Evolutionary conservation across 2,888 invertebrate species (phyloP), one percentile per base, ranked within the genome.

Genomic region (Tineola bisselliella): DNA sequence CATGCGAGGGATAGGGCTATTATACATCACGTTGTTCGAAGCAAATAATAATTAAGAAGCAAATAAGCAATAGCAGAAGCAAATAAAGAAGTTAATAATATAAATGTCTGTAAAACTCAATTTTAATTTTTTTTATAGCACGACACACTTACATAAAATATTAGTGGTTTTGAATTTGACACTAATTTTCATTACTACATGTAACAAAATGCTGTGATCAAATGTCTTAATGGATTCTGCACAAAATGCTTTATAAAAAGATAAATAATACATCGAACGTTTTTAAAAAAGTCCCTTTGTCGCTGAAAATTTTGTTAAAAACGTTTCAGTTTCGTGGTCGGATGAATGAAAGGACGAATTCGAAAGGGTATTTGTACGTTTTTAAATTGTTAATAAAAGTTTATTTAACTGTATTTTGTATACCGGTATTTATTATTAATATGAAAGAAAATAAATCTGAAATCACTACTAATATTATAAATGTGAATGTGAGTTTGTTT

Each of bases 181-280:
- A 10, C 2, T 8, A 48, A 1, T 8, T n/a, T 15, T 1, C 17
- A 8, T n/a, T 3, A 17, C 12, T 25, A 25, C 10, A 5, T 19
- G 25, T 18, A 13, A 18, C 18, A 25, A 19, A 56, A n/a, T 56
- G 56, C 8, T 56, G 56, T 56, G 56, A 56, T 18, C 56, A 25
- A 25, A 30, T 56, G 30, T 56, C 56, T 18, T 56, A 56, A 56
- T 56, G 56, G 56, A 56, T 56, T 56, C 13, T 18, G 48, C 10
- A 48, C 18, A 48, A 48, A 48, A 48, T 56, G 18, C 19, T 19
- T 19, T 17, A 48, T 10, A 48, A 48, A 48, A 48, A 48, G n/a
- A 25, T 25, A 25, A 4, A 25, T 48, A n/a, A 48, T 48, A 48
- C 2, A 48, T 48, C 15, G 48, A 15, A 5, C 8, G 17, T 48